These are phyloP conservation scores for Aphyosemion australe DNA, from an alignment of 2,113 vertebrate species.

Conservation along the genomic window DNA sequence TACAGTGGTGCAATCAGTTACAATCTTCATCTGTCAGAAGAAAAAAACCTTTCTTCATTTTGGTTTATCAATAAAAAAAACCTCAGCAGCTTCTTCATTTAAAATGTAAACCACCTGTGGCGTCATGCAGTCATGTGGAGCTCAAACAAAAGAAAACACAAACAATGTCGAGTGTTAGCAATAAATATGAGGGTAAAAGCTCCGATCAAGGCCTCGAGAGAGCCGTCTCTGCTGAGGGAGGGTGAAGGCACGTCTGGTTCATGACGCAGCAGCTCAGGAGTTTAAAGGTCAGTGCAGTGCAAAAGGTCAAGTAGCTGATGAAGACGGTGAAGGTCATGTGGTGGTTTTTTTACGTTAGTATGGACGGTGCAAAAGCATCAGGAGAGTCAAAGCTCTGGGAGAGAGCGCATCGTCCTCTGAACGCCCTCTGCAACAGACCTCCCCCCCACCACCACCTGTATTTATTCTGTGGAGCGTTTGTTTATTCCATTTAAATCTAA, in stretches of 20 bases:
- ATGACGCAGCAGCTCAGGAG: constrained; percentile 21
- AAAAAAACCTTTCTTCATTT: constrained; percentile 46
- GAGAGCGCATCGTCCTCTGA: constrained; percentile 17
- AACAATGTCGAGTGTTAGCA: background rate
- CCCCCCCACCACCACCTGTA: no score
- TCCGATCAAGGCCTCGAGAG: background rate
- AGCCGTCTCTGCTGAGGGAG: no score
- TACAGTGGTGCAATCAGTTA: constrained; percentile 51
- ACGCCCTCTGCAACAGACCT: background rate
- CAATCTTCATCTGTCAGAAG: constrained; percentile 27
- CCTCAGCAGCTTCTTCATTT: constrained; percentile 53
- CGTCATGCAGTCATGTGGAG: background rate
- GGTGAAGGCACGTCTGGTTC: background rate
- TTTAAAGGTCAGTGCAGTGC: constrained; percentile 7
- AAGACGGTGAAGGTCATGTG: no score
- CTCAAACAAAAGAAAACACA: background rate
- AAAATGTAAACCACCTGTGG: constrained; percentile 33
- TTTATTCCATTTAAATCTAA: no score
- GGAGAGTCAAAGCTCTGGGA: constrained; percentile 21
- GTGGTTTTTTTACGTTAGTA: background rate
- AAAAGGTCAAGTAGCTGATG: background rate
- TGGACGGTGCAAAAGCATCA: constrained; percentile 18
- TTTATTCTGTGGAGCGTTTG: no score
- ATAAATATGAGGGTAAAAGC: background rate
- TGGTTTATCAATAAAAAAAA: constrained; percentile 39